phyloP scores from a whole-genome alignment of 2,888 invertebrate species.

The Amphipoea oculea region DNA sequence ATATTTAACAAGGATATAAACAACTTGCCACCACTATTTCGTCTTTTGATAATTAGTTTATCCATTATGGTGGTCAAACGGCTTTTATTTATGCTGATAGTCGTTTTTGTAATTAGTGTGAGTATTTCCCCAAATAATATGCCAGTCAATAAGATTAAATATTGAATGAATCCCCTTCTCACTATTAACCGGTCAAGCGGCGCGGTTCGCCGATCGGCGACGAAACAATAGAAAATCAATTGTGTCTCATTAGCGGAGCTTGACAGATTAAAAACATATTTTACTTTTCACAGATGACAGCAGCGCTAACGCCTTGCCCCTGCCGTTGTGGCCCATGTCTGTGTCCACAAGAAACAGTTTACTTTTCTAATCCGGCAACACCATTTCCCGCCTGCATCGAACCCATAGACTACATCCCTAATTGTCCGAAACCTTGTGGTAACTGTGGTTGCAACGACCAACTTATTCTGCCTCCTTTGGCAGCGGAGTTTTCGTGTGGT shows the following conservation, averaged over 20 bases:
- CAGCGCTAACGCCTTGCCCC: conserved; percentile 33
- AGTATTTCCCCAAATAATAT: conserved; percentile 7
- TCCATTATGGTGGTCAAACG: conserved; percentile 26
- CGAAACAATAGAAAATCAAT: no score
- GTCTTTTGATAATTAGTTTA: not conserved
- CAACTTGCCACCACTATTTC: not conserved
- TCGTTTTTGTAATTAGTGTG: conserved; percentile 15
- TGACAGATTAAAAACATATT: not conserved
- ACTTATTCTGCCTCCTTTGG: conserved; percentile 73
- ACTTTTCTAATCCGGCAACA: conserved; percentile 58
- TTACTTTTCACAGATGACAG: conserved; percentile 50
- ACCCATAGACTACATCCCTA: conserved; percentile 34
- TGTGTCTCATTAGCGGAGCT: no score
- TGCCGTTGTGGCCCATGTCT: not conserved
- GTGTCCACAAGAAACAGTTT: conserved; percentile 41
- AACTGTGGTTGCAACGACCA: conserved; percentile 58
- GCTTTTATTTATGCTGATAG: not conserved
- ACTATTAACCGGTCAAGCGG: no score
- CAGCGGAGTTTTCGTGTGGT: conserved; percentile 71
- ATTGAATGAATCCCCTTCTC: not conserved
- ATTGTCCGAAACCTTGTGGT: conserved; percentile 6
- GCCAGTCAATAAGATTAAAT: no score
- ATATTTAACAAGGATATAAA: conserved; percentile 14
- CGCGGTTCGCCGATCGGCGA: no score
- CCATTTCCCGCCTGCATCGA: conserved; percentile 44